These are phyloP conservation scores for Xenentodon cancila DNA, from an alignment of 2,797 vertebrate genomes.

Conservation along the genomic window DNA sequence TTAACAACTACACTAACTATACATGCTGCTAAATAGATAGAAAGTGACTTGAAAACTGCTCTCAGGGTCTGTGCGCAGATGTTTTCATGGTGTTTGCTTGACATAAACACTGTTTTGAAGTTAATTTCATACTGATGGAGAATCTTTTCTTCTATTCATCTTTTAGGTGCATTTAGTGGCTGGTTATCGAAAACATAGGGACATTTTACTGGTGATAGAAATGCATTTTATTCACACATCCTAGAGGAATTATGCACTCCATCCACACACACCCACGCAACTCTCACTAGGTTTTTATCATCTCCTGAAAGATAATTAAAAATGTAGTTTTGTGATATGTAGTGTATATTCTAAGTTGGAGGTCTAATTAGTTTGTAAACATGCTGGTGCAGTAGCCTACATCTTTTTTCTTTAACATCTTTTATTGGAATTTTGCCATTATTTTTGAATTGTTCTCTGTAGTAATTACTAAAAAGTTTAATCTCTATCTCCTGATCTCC, in stretches of 20 bases:
- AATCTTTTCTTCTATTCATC: neutral
- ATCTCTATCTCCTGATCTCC: conserved; percentile 13
- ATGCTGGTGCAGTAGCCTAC: conserved; percentile 4
- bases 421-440: conserved; percentile 8
- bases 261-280: no score
- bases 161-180: no score
- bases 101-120: conserved; percentile 1
- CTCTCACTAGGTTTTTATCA: no score
- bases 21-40: neutral
- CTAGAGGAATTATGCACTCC: no score
- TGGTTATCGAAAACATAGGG: no score
- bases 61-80: neutral
- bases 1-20: neutral
- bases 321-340: neutral
- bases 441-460: conserved; percentile 1
- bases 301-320: neutral
- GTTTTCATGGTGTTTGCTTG: neutral
- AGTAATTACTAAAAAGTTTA: conserved; percentile 2
- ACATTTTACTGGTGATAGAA: no score
- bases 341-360: neutral
- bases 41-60: neutral
- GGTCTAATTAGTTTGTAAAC: neutral
- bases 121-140: neutral
- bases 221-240: no score
- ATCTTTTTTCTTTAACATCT: neutral